A percentile compares a stretch with the other conserved stretches of the same genome.
phyloP scores from a whole-genome alignment of 2,113 vertebrate genomes.

The Dipodomys merriami region DNA sequence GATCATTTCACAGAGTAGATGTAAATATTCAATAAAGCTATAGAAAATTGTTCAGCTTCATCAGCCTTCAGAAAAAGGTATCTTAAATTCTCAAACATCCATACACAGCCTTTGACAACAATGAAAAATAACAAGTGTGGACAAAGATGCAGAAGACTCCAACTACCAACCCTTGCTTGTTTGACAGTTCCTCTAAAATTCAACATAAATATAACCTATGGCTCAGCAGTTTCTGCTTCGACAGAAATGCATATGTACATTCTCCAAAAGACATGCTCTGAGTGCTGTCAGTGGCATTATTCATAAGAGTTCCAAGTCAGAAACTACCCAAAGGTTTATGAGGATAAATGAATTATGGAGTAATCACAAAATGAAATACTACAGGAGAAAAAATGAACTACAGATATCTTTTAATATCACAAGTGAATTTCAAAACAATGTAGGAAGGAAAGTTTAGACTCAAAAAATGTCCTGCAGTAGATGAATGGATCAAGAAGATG shows the following conservation, averaged over 20 bases:
- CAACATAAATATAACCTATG: not conserved
- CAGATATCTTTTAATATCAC: not conserved
- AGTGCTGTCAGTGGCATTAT: not conserved
- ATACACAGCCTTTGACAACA: not conserved
- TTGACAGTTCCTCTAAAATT: conserved; percentile 32
- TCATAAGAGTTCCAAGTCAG: not conserved
- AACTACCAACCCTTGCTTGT: not conserved
- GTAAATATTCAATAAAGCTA: conserved; percentile 12
- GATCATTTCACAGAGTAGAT: not conserved
- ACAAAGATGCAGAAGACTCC: conserved; percentile 2
- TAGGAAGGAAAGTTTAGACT: not conserved
- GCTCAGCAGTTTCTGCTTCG: not conserved
- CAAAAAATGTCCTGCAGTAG: too few species aligned
- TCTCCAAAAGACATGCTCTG: not conserved
- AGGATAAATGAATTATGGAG: not conserved
- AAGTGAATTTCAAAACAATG: not conserved
- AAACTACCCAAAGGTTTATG: not conserved
- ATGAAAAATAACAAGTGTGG: conserved; percentile 10
- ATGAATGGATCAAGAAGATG: too few species aligned
- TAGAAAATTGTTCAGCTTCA: not conserved
- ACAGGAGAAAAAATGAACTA: not conserved
- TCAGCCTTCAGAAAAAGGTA: not conserved
- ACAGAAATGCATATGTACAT: not conserved
- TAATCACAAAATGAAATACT: conserved; percentile 30
- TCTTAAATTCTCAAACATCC: not conserved